Percentiles rank a stretch among this genome's conserved stretches.
phyloP scores from a whole-genome alignment of 2,113 vertebrate species.

The rabbit (Oryctolagus cuniculus) region mOryCun1.1 NC_091432.1:66330501-66331000 shows the following conservation, averaged over 20 bases:
- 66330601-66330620: constrained; percentile 31
- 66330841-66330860: background rate
- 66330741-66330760: constrained; percentile 92
- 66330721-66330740: constrained; percentile 93
- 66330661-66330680: background rate
- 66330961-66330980: background rate
- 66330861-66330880: background rate
- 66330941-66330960: background rate
- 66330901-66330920: background rate
- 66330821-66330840: constrained; percentile 95
- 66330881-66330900: background rate
- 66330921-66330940: background rate
- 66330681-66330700: constrained; percentile 78
- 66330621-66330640: constrained; percentile 68
- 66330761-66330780: constrained; percentile 96
- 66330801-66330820: constrained; percentile 93
- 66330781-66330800: constrained; percentile 99
- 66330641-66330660: background rate
- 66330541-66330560: background rate
- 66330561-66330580: background rate
- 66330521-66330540: background rate
- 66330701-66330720: constrained; percentile 85
- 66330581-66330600: background rate
- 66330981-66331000: background rate
- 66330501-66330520: background rate